Evolutionary conservation across 35 echinoderm and acorn worm genomes (phyloP).

Genomic region (Acanthaster planci): DNA sequence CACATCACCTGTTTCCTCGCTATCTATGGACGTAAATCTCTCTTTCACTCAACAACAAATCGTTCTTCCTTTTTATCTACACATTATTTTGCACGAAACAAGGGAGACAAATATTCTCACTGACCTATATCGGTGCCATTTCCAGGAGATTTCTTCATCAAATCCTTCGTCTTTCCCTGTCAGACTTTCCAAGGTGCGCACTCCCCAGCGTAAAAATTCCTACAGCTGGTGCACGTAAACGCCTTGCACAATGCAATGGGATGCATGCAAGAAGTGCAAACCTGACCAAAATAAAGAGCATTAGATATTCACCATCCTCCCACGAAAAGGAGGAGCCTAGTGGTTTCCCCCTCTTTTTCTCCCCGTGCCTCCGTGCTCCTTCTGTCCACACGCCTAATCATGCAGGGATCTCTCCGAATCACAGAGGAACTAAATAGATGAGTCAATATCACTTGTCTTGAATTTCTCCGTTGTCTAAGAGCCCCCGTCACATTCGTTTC

Average conservation of each 20-base stretch:
- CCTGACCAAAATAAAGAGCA: neutral
- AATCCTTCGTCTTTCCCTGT: neutral
- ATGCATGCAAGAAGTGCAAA: neutral
- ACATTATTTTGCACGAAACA: too few species aligned
- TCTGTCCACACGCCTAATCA: neutral
- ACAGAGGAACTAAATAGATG: neutral
- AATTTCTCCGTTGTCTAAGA: too few species aligned
- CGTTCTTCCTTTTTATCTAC: too few species aligned
- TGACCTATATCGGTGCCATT: slow-evolving; percentile 10
- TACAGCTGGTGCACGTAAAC: neutral
- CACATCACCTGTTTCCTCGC: too few species aligned
- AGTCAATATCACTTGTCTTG: neutral
- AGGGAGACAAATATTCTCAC: neutral
- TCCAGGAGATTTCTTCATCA: neutral
- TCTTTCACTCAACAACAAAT: too few species aligned
- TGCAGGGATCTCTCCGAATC: slow-evolving; percentile 1
- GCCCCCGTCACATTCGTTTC: too few species aligned
- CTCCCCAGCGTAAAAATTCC: neutral
- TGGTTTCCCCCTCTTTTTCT: neutral
- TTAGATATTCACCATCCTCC: neutral
- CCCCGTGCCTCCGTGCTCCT: neutral
- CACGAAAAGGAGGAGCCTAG: neutral
- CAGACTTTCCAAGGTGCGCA: neutral
- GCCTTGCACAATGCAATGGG: neutral
- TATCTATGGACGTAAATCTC: too few species aligned